phyloP scores from a whole-genome alignment of 2,888 invertebrate genomes.

The Cremastinae sp. region DNA sequence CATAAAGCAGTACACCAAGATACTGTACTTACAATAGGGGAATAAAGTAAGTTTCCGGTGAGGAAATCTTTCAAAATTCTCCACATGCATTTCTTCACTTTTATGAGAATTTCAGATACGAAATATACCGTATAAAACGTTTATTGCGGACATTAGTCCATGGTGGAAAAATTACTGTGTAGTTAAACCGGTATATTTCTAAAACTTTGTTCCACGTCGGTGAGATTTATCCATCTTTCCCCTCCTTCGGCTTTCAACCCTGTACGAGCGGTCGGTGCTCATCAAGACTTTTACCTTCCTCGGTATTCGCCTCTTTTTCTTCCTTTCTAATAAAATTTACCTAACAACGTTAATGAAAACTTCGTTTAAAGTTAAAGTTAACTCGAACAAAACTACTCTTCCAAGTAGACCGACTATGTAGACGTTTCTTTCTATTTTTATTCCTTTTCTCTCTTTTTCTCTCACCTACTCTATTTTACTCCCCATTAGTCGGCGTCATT shows the following conservation, averaged over 20 bases:
- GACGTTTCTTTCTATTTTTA: constrained; percentile 10
- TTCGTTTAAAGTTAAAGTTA: constrained; percentile 55
- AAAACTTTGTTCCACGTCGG: constrained; percentile 40
- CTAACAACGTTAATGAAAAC: constrained; percentile 60
- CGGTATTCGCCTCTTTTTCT: constrained; percentile 8
- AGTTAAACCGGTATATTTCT: constrained; percentile 47
- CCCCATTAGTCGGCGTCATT: constrained; percentile 53
- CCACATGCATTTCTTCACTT: constrained; percentile 12
- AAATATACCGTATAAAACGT: constrained; percentile 26
- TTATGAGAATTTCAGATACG: neutral
- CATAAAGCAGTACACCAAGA: no score
- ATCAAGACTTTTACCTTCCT: constrained; percentile 33
- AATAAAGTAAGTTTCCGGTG: no score
- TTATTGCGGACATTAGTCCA: constrained; percentile 12
- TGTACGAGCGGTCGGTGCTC: constrained; percentile 1
- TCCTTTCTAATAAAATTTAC: constrained; percentile 53
- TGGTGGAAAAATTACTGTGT: constrained; percentile 38
- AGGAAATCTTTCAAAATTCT: neutral
- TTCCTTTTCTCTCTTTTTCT: constrained; percentile 12
- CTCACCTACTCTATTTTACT: constrained; percentile 29
- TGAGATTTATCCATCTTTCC: constrained; percentile 39
- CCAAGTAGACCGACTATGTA: constrained; percentile 37
- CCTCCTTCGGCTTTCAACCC: constrained; percentile 14
- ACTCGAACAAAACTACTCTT: constrained; percentile 50
- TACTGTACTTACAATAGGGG: no score